Conservation (phyloP, 2,888 invertebrate species). For the Autographa gamma region DNA sequence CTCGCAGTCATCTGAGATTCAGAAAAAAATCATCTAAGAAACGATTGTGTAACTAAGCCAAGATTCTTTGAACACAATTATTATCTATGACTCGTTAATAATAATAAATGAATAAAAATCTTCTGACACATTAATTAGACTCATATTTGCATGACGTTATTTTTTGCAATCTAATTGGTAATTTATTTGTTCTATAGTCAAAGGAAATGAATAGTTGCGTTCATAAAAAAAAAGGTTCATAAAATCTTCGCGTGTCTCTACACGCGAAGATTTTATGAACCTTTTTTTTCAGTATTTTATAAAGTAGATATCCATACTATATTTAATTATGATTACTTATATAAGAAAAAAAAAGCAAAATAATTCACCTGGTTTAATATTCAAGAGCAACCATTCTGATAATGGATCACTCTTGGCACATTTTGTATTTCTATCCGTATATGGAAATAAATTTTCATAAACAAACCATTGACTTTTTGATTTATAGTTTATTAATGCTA, state of each 20-base stretch:
- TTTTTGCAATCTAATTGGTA: neutral
- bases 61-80: conserved; percentile 39
- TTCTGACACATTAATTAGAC: conserved; percentile 12
- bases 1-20: conserved; percentile 20
- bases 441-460: conserved; percentile 50
- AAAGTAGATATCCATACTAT: too few relatives aligned
- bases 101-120: conserved; percentile 13
- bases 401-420: conserved; percentile 12
- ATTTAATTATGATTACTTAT: too few relatives aligned
- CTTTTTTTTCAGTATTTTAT: neutral
- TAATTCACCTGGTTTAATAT: too few relatives aligned
- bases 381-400: too few relatives aligned
- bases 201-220: conserved; percentile 1
- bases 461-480: conserved; percentile 41
- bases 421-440: conserved; percentile 33
- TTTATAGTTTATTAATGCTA: conserved; percentile 42
- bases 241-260: too few relatives aligned
- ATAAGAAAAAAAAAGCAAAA: too few relatives aligned
- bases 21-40: conserved; percentile 39
- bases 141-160: neutral
- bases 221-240: too few relatives aligned
- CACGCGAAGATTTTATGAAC: neutral
- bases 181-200: neutral
- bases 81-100: conserved; percentile 29
- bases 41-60: conserved; percentile 29